These are phyloP conservation scores for Parauchenoglanis ngamensis DNA, from an alignment of 2,797 vertebrate genomes.

Conservation along the genomic window DNA sequence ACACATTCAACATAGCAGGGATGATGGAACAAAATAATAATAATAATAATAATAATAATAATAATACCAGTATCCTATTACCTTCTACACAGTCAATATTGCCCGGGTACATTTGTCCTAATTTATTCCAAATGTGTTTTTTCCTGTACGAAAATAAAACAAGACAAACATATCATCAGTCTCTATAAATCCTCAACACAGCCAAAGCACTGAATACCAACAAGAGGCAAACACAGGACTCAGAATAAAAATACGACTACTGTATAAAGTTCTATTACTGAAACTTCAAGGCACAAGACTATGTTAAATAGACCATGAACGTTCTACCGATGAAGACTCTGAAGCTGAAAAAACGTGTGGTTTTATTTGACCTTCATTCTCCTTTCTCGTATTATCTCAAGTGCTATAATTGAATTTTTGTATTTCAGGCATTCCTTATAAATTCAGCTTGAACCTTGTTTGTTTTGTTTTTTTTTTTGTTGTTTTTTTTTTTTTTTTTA, in stretches of 20 bases:
- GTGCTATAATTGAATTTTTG: constrained; percentile 51
- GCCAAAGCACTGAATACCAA: constrained; percentile 64
- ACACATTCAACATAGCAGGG: constrained; percentile 53
- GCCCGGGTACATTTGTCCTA: constrained; percentile 59
- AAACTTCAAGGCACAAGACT: constrained; percentile 71
- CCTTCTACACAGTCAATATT: constrained; percentile 62
- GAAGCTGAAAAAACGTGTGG: constrained; percentile 46
- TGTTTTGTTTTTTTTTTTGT: neutral
- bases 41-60: constrained; percentile 24
- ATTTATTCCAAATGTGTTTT: constrained; percentile 53
- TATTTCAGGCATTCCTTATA: constrained; percentile 43
- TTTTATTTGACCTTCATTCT: constrained; percentile 54
- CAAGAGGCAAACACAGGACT: constrained; percentile 64
- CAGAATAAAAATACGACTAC: constrained; percentile 65
- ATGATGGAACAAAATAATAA: constrained; percentile 32
- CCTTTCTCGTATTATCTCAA: constrained; percentile 52
- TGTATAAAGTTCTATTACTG: constrained; percentile 66
- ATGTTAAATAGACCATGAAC: constrained; percentile 68
- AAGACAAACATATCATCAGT: constrained; percentile 62
- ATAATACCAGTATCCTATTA: constrained; percentile 46
- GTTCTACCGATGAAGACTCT: constrained; percentile 57
- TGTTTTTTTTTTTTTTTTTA: neutral
- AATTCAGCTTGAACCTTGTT: constrained; percentile 30
- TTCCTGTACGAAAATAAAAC: constrained; percentile 60
- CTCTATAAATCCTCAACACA: constrained; percentile 63